A percentile compares a stretch with the other conserved stretches of the same genome.
Conservation (phyloP, 2,113 vertebrate genomes). For the Spea bombifrons region DNA sequence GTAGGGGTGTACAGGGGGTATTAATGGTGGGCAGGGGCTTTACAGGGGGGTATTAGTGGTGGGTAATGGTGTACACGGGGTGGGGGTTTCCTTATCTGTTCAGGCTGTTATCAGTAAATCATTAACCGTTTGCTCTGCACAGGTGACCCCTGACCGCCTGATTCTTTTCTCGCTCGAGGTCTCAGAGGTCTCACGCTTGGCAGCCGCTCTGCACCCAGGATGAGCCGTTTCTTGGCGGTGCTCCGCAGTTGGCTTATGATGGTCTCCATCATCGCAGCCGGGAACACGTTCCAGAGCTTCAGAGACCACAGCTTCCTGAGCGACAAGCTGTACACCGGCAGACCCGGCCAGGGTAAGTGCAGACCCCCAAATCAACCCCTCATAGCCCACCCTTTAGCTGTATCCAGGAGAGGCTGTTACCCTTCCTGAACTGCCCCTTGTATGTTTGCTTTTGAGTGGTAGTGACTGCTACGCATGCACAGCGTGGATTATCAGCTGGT, state of each 20-base stretch:
- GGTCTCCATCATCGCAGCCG: slow-evolving; percentile 87
- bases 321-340: slow-evolving; percentile 90
- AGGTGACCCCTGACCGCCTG: no score
- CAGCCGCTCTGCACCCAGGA: slow-evolving; percentile 50
- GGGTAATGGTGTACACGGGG: no score
- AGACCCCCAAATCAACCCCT: neutral
- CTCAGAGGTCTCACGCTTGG: neutral
- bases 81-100: no score
- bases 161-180: no score
- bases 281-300: slow-evolving; percentile 92
- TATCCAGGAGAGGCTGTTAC: neutral
- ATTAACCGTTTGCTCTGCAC: no score
- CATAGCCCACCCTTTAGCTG: neutral
- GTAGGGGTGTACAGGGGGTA: no score
- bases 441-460: neutral
- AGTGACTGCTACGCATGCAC: no score
- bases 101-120: no score
- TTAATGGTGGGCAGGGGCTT: no score
- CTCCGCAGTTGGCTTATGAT: slow-evolving; percentile 92
- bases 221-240: slow-evolving; percentile 88
- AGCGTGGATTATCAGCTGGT: no score
- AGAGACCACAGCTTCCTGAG: slow-evolving; percentile 89
- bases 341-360: slow-evolving; percentile 80
- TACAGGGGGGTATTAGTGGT: no score
- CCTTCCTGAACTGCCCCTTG: neutral